Conservation (phyloP, 2,113 vertebrate species). For the Python bivittatus region DNA sequence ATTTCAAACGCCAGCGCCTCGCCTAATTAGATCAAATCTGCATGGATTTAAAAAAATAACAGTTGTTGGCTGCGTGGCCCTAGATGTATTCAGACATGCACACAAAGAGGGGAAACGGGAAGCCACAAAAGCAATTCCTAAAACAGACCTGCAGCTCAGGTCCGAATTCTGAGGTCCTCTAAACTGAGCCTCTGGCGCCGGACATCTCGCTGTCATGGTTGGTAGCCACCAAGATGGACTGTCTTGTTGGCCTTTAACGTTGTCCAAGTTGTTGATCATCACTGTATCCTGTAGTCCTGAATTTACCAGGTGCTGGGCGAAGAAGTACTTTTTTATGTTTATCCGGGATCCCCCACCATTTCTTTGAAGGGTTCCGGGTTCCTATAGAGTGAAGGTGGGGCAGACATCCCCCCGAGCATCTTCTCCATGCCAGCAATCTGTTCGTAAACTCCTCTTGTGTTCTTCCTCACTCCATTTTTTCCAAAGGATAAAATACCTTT, state of each 20-base stretch:
- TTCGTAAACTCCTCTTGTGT: neutral
- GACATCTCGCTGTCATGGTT: neutral
- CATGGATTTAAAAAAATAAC: neutral
- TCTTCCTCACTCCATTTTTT: neutral
- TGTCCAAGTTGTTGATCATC: neutral
- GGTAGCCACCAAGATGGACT: neutral
- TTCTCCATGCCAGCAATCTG: neutral
- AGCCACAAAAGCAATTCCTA: neutral
- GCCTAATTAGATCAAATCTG: neutral
- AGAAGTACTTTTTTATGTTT: neutral
- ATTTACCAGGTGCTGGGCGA: neutral
- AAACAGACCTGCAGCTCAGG: neutral
- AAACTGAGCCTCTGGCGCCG: neutral
- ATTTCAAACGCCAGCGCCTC: neutral
- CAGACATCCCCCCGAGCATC: neutral
- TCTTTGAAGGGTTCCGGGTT: neutral
- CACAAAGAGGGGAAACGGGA: neutral
- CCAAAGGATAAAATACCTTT: neutral
- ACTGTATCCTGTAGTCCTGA: neutral
- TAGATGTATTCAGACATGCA: neutral
- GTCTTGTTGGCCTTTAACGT: neutral
- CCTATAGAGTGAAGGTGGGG: neutral
- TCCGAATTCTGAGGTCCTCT: neutral
- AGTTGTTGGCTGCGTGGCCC: neutral
- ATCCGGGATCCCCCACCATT: neutral